Evolutionary conservation across 2,797 vertebrate genomes (phyloP), one percentile per base, ranked within the genome.

Genomic region (Cryptoprocta ferox): DNA sequence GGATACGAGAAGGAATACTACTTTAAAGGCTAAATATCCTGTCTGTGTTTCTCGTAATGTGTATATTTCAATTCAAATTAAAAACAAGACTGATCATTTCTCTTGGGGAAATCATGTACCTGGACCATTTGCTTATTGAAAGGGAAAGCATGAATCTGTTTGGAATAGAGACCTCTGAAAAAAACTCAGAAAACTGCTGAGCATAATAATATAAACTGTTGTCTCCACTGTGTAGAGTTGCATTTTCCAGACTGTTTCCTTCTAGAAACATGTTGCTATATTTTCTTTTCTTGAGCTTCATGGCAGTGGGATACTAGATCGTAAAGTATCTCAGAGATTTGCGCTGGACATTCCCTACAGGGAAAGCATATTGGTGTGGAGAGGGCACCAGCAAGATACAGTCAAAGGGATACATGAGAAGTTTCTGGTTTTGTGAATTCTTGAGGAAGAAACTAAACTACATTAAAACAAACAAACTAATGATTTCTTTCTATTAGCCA

Each of bases 261-360:
- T 53, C 61, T 37, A 19, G 53, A 53, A 90, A 84, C 61, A 11
- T 19, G 19, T 35, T 28, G 35, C 37, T 12, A 30, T 63, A 8
- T 81, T 56, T 93, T 61, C 21, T 85, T 48, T 63, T 66, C 53
- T 30, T 82, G 66, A 81, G 7, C 88, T 94, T 68, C 4, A 15
- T 5, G 42, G 50, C 37, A 79, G 11, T 63, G 86, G 92, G 7
- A 56, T 9, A 65, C 5, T 9, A 30, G 16, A 56, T 32, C 59
- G 0, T n/a, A 88, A 32, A 65, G 35, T 4, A 45, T 75, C 42
- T 30, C 42, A 37, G 9, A 94, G 0, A n/a, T 28, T 37, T 15
- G 7, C 1, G 10, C 0, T 83, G 37, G 15, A 24, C 9, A 12
- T 3, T 9, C 16, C 6, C 1, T 71, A 30, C 2, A 1, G 37